Evolutionary conservation across 2,888 invertebrate genomes (phyloP), one percentile per base, ranked within the genome.

Genomic region (Plebejus argus): DNA sequence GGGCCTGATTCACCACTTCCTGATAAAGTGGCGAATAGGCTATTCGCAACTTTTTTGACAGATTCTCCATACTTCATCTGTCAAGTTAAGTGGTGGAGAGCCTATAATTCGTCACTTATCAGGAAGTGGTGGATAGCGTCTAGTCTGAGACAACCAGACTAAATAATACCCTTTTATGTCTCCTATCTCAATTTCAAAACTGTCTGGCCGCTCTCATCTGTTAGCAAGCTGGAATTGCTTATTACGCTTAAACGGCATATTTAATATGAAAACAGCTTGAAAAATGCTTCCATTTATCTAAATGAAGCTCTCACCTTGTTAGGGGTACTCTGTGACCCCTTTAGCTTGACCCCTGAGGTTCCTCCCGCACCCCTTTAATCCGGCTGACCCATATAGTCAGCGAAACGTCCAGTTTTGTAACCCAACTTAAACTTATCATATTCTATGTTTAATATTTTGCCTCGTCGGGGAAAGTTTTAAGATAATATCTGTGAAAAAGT

Each of bases 301-400:
- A 61, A 61, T 61, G 61, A 61, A 61, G 61, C 70, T 35, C 70
- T 70, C 70, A 35, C n/a, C 35, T 70, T 35, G 33, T 70, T 70
- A 70, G 20, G 20, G 61, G 61, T 61, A 3, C 61, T 23, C 8
- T 1, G 20, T 61, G 20, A 61, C 61, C 70, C 33, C 23, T 15
- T 35, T 70, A 70, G 35, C 23, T 23, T 35, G 35, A 70, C 28
- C 33, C 35, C 35, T 35, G 35, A 5, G 35, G 70, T 35, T 2
- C 6, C 6, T 0, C 4, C 70, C 20, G 70, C 1, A n/a, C 70
- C 35, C 35, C 33, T 33, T 70, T 70, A 70, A 18, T 35, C n/a
- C 70, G 35, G 35, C 35, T 70, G 70, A 70, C 70, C 70, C 70
- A 70, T 35, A 70, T 35, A 70, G 33, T 33, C 70, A 33, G 8